phyloP scores from a whole-genome alignment of 2,797 vertebrate genomes.

The Sebastes steindachneri region DNA sequence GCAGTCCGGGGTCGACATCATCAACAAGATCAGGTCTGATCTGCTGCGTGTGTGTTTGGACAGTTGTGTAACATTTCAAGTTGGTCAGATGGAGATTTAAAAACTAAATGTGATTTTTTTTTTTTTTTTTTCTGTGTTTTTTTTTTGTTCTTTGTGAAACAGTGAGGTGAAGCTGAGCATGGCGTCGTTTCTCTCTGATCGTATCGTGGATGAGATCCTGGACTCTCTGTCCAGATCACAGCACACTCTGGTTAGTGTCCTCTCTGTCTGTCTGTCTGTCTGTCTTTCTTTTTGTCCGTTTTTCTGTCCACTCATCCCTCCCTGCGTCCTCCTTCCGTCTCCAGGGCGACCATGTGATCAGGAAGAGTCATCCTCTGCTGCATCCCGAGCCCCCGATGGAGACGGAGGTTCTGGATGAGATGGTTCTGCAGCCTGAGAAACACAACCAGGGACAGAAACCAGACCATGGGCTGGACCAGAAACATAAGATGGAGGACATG shows the following conservation, averaged over 20 bases:
- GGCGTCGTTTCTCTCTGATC: conserved; percentile 94
- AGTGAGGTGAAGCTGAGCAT: conserved; percentile 94
- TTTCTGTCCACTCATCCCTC: not conserved
- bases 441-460: conserved; percentile 70
- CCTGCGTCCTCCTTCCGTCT: not conserved
- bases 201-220: conserved; percentile 94
- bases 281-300: not conserved
- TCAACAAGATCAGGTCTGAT: conserved; percentile 94
- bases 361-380: conserved; percentile 83
- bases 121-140: not conserved
- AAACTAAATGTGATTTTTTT: not conserved
- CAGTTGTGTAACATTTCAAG: not conserved
- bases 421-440: conserved; percentile 76
- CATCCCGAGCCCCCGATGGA: conserved; percentile 84
- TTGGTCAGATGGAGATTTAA: not conserved
- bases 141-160: conserved; percentile 5
- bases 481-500: conserved; percentile 85
- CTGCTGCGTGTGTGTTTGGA: not conserved
- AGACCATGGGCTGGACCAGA: conserved; percentile 64
- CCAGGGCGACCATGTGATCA: conserved; percentile 90
- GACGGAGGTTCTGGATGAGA: conserved; percentile 87
- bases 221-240: conserved; percentile 92
- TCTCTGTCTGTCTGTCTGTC: not conserved
- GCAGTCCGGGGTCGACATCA: conserved; percentile 94
- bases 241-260: conserved; percentile 86